These are phyloP conservation scores for Ormyrus rosae DNA, from an alignment of 2,888 invertebrate genomes.

Conservation along the genomic window DNA sequence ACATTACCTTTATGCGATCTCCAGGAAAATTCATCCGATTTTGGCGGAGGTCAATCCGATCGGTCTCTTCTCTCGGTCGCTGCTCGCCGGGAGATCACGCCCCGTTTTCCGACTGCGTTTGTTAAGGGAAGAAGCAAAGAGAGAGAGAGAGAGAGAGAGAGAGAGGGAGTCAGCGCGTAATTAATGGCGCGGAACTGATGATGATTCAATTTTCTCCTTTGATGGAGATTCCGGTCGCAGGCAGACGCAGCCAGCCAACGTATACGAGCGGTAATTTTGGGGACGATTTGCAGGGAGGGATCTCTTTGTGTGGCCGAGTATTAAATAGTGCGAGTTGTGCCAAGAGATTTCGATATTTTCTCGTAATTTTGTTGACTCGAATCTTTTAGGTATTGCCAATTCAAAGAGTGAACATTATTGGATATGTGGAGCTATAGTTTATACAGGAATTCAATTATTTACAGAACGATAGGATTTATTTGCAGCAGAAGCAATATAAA, in stretches of 20 bases:
- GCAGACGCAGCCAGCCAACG: too few species aligned
- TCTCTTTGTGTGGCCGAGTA: not conserved
- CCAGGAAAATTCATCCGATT: conserved; percentile 23
- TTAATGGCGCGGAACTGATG: conserved; percentile 55
- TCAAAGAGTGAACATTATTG: too few species aligned
- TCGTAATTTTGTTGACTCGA: too few species aligned
- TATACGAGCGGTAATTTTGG: conserved; percentile 18
- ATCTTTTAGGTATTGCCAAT: too few species aligned
- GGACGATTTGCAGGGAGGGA: not conserved
- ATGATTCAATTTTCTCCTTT: conserved; percentile 56
- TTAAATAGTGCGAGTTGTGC: conserved; percentile 23
- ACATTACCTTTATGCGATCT: conserved; percentile 28
- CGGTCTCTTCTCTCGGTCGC: conserved; percentile 28
- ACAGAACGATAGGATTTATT: not conserved
- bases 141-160: not conserved
- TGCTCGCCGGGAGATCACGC: conserved; percentile 11
- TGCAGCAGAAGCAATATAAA: not conserved
- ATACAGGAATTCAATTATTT: too few species aligned
- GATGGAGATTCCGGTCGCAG: conserved; percentile 34
- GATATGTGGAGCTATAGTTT: too few species aligned
- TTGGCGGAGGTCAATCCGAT: conserved; percentile 19
- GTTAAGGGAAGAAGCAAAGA: not conserved
- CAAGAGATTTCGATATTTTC: not conserved
- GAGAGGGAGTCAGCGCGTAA: conserved; percentile 11
- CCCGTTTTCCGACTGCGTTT: conserved; percentile 1